These are phyloP conservation scores for Leptinotarsa rubiginosa DNA, from an alignment of 2,888 invertebrate genomes.

Conservation along the genomic window DNA sequence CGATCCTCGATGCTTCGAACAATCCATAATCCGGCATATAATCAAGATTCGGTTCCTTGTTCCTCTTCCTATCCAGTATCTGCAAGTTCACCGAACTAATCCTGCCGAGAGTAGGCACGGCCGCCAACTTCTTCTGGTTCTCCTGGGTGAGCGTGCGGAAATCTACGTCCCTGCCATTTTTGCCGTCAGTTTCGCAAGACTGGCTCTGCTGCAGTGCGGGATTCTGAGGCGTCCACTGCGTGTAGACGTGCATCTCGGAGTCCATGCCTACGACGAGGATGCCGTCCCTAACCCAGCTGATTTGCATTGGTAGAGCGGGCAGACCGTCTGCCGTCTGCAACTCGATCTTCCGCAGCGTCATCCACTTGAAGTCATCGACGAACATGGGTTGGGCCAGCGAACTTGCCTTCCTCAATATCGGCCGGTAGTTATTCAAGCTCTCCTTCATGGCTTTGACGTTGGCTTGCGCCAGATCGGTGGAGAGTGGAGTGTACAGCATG, in stretches of 20 bases:
- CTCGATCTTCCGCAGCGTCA: conserved; percentile 92
- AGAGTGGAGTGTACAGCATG: conserved; percentile 91
- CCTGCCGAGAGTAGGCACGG: conserved; percentile 78
- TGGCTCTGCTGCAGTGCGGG: conserved; percentile 48
- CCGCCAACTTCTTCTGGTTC: conserved; percentile 72
- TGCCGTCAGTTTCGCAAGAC: conserved; percentile 66
- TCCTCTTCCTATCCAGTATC: conserved; percentile 78
- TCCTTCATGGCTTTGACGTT: conserved; percentile 82
- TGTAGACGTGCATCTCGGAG: conserved; percentile 99
- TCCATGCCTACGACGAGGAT: conserved; percentile 99
- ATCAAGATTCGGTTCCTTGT: conserved; percentile 70
- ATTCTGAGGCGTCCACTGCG: conserved; percentile 91
- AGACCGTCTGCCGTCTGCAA: conserved; percentile 94
- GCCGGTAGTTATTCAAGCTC: conserved; percentile 84
- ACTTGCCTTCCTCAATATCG: conserved; percentile 89
- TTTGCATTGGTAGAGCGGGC: conserved; percentile 97
- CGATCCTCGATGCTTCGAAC: conserved; percentile 96
- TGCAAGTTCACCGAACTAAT: conserved; percentile 88
- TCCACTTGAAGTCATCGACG: conserved; percentile 95
- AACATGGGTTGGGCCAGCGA: conserved; percentile 90
- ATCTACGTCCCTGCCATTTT: conserved; percentile 80
- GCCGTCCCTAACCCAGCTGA: conserved; percentile 97
- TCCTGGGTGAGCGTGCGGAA: conserved; percentile 76
- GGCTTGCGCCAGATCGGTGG: conserved; percentile 93
- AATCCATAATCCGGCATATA: conserved; percentile 94